Percentiles rank a stretch among this genome's conserved stretches.
Conservation (phyloP, 1,140 invertebrate genomes). For the Luehdorfia chinensis region DNA sequence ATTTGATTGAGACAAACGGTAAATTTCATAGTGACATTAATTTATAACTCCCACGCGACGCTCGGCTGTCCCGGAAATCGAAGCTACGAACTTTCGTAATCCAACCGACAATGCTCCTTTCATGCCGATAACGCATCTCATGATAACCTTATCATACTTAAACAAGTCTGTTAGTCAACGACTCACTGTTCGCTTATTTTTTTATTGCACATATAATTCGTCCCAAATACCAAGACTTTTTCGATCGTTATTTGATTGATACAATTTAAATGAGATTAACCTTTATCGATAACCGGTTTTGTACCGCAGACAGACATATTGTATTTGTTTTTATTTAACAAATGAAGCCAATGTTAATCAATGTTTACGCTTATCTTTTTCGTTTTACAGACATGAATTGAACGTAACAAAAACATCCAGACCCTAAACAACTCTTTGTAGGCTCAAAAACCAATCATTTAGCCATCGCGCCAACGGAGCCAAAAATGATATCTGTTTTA, state of each 20-base stretch:
- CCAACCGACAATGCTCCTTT: not conserved
- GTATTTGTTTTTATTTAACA: not conserved
- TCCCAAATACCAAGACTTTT: slow-evolving; percentile 1
- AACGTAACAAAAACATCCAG: no score
- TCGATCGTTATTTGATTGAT: slow-evolving; percentile 4
- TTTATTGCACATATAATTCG: not conserved
- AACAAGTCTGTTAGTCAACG: not conserved
- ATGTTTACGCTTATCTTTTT: not conserved
- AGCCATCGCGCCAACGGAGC: no score
- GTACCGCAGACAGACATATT: not conserved
- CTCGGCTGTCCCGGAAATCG: slow-evolving; percentile 9
- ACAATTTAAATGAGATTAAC: slow-evolving; percentile 1
- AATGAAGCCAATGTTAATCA: not conserved
- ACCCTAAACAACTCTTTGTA: no score
- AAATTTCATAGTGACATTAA: not conserved
- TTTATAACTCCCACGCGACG: not conserved
- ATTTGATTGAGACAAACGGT: not conserved
- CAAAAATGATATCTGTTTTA: no score
- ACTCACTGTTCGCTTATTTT: slow-evolving; percentile 1
- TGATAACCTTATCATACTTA: slow-evolving; percentile 4
- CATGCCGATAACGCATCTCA: not conserved
- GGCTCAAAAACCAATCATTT: no score
- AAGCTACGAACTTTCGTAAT: not conserved
- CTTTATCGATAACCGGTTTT: slow-evolving; percentile 3
- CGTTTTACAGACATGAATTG: no score